phyloP scores from a whole-genome alignment of 2,888 invertebrate species.

The Napeogenes sylphis region DNA sequence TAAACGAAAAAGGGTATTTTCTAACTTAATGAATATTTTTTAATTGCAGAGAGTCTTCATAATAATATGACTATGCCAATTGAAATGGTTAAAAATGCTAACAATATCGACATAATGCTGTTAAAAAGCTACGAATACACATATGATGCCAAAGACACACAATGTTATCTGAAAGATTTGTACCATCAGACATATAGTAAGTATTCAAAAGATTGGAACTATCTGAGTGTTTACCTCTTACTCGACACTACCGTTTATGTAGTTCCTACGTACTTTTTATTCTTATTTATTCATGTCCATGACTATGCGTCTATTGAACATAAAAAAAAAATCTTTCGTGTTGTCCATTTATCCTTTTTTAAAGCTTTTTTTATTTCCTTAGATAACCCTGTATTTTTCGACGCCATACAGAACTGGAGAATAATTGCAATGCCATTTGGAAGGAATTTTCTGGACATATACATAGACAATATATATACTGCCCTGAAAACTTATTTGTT shows the following conservation, averaged over 20 bases:
- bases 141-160: not conserved
- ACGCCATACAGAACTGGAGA: not conserved
- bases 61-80: not conserved
- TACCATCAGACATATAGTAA: not conserved
- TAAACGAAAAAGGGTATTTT: too few species aligned
- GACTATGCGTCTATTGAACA: too few species aligned
- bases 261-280: too few species aligned
- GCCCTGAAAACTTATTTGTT: not conserved
- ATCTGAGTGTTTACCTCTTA: too few species aligned
- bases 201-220: not conserved
- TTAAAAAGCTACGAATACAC: not conserved
- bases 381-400: not conserved
- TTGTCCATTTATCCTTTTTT: not conserved
- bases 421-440: not conserved
- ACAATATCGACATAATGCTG: not conserved
- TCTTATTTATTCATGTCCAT: too few species aligned
- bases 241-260: not conserved
- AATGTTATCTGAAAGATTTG: slow-evolving; percentile 1
- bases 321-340: too few species aligned
- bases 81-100: not conserved
- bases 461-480: not conserved
- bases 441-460: not conserved
- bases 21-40: not conserved
- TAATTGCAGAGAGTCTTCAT: not conserved
- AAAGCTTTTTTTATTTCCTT: not conserved